A percentile compares a stretch with the other conserved stretches of the same genome.
phyloP scores from a whole-genome alignment of 2,797 vertebrate species.

The Peromyscus melanophrys region DNA sequence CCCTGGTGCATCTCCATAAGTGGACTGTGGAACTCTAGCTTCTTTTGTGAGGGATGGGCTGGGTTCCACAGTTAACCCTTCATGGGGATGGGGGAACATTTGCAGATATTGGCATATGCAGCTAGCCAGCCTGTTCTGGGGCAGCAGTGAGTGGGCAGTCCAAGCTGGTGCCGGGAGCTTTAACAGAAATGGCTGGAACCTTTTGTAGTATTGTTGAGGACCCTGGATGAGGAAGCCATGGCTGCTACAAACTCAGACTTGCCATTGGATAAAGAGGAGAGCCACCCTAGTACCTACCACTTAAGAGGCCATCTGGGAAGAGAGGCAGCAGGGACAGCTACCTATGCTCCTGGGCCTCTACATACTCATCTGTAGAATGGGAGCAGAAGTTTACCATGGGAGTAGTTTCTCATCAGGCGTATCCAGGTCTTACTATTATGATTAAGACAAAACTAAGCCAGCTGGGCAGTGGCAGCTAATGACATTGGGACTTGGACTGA shows the following conservation, averaged over 20 bases:
- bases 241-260: neutral
- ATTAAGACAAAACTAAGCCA: neutral
- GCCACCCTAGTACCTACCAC: neutral
- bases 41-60: conserved; percentile 81
- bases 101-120: neutral
- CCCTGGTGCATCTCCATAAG: conserved; percentile 80
- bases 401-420: neutral
- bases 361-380: neutral
- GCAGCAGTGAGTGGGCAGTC: neutral
- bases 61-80: conserved; percentile 86
- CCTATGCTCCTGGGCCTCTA: neutral
- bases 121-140: neutral
- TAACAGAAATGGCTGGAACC: neutral
- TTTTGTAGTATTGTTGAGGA: neutral
- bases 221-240: neutral
- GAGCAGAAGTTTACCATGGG: neutral
- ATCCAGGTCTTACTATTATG: neutral
- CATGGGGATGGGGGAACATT: neutral
- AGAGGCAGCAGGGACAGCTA: neutral
- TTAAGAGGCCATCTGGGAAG: neutral
- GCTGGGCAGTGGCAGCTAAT: neutral
- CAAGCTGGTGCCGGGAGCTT: too few relatives aligned
- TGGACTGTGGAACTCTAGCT: conserved; percentile 70
- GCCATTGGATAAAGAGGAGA: neutral
- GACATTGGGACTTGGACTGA: accelerated